Evolutionary conservation across 2,888 invertebrate genomes (phyloP), one percentile per base, ranked within the genome.

Genomic region (Nineta flava): DNA sequence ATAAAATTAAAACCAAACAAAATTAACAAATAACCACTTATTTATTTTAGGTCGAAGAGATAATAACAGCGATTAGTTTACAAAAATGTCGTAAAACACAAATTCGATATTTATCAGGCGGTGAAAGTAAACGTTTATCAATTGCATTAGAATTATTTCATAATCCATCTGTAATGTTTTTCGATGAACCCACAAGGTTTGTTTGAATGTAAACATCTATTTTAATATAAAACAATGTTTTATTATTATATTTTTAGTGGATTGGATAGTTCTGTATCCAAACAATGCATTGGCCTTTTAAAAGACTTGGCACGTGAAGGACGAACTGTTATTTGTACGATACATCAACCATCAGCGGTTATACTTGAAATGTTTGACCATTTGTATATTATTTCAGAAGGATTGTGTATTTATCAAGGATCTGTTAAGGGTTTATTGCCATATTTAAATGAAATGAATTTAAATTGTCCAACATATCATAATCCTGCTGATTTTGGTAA

Each of bases 121-220:
- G 94, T 1, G 88, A 95, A 68, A 80, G 79, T 59, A 95, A 94
- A 65, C 75, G 94, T 58, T 74, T 95, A 47, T 83, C 92, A 1
- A 88, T 94, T 55, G 93, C 92, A 9, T 70, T 92, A 54, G 94
- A 95, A 70, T 72, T 95, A 58, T 80, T 94, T 56, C 88, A 83
- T 64, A 91, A 95, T 66, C 94, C 94, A 2, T 85, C 90, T 1
- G 79, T 94, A 46, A 83, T 94, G 79, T 90, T 94, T 64, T 79
- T 95, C 56, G 94, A 95, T 64, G 94, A 95, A 69, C 94, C 94
- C 19, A 94, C 92, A 32, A 91, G 87, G 91, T 91, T 71, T 57
- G 16, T 42, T 3, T 26, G 5, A 4, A 17, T 6, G 7, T 2
- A n/a, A n/a, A 21, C 4, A 13, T 10, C 50, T 50, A 50, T 48